Evolutionary conservation across 2,888 invertebrate species (phyloP).

Genomic region (Phytoseiulus persimilis): DNA sequence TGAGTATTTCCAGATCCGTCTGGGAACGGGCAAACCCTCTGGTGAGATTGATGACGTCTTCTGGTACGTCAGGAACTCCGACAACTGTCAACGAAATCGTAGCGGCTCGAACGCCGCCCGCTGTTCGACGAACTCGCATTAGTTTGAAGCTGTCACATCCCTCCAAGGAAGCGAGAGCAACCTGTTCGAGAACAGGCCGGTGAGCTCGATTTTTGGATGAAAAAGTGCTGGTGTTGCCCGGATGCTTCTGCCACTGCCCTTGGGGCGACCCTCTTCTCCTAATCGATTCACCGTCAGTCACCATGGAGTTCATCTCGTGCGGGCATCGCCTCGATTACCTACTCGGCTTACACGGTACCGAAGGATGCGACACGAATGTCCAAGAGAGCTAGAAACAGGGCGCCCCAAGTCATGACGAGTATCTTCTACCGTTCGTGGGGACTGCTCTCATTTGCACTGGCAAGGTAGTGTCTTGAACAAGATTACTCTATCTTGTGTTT

Average conservation of each 20-base stretch:
- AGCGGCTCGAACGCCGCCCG: no score
- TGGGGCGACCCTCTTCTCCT: not conserved
- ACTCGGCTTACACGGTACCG: not conserved
- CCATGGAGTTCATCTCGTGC: not conserved
- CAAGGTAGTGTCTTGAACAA: not conserved
- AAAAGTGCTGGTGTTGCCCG: no score
- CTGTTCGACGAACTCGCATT: no score
- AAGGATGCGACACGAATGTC: not conserved
- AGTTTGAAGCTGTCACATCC: not conserved
- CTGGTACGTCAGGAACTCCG: no score
- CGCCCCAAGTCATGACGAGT: not conserved
- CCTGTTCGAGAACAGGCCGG: not conserved
- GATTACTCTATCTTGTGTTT: not conserved
- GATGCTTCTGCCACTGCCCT: no score
- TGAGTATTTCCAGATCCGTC: no score
- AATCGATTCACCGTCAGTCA: no score
- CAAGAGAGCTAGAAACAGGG: not conserved
- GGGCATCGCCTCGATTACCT: not conserved
- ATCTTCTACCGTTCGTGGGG: not conserved
- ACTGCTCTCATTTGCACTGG: not conserved
- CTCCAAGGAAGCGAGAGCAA: not conserved
- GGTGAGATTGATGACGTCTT: no score
- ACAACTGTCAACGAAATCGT: no score
- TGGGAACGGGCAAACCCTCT: no score
- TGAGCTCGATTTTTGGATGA: not conserved